Conservation (phyloP, 2,888 invertebrate genomes). For the Chrysomela aeneicollis region DNA sequence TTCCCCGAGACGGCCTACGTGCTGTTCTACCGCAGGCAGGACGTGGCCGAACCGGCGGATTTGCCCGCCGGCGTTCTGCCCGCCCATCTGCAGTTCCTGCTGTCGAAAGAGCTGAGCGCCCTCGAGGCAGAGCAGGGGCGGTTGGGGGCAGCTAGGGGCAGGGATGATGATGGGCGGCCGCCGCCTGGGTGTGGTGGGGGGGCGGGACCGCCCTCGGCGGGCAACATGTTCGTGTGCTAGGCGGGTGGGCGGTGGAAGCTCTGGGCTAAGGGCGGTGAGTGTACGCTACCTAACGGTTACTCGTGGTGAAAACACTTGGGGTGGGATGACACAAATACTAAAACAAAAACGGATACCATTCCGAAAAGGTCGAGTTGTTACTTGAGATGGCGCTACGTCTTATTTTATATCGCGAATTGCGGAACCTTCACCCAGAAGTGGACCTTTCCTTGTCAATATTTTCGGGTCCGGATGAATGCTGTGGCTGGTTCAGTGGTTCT, state of each 20-base stretch:
- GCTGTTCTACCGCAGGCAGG: slow-evolving; percentile 72
- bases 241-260: background rate
- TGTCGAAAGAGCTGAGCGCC: slow-evolving; percentile 54
- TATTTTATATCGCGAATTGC: too few relatives aligned
- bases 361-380: too few relatives aligned
- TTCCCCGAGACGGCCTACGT: slow-evolving; percentile 85
- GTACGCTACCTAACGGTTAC: too few relatives aligned
- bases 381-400: too few relatives aligned
- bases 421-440: too few relatives aligned
- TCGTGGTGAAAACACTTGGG: too few relatives aligned
- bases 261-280: too few relatives aligned
- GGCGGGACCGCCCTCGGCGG: slow-evolving; percentile 52
- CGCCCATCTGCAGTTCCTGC: slow-evolving; percentile 48
- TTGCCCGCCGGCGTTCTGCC: slow-evolving; percentile 52
- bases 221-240: slow-evolving; percentile 59
- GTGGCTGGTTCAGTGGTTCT: too few relatives aligned
- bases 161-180: slow-evolving; percentile 65
- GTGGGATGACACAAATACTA: too few relatives aligned
- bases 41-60: slow-evolving; percentile 53
- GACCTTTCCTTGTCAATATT: too few relatives aligned
- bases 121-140: slow-evolving; percentile 49
- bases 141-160: slow-evolving; percentile 51
- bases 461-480: too few relatives aligned
- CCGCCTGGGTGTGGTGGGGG: slow-evolving; percentile 65
- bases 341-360: too few relatives aligned